Base-by-base conservation (phyloP, 2,888 invertebrate genomes). In the Ptychoptera contaminata region DNA sequence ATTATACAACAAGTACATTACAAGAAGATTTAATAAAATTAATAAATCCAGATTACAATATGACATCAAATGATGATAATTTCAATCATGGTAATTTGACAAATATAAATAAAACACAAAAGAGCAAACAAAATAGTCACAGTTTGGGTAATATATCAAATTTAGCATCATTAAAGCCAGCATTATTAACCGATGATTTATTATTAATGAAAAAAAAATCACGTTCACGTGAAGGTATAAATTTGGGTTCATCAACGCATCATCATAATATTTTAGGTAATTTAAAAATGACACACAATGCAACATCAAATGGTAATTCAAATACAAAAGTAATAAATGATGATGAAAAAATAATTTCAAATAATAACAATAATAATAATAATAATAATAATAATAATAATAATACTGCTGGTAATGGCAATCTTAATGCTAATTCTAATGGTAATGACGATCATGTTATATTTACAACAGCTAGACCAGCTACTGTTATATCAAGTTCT, bases 21-120 rank as follows among this genome's bases (percentile, higher is more conserved):
- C 81, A 90, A 68, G 88, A 91, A 61, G 91, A 92, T 59, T 67
- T 87, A 16, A 80, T 90, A 71, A 78, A 85, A 40, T 70, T 91
- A 23, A 91, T 91, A 56, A 84, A 85, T 64, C 87, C 86, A 0
- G 87, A 87, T 55, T 72, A 68, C 54, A 23, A 23, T 7, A 67
- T 69, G 45, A 66, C 69, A 47, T 39, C 48, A 8, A 50, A 47
- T 43, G 60, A 63, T 16, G 55, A 56, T 8, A 65, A 65, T 43
- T 50, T 49, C 12, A 44, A 48, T 38, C 46, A 48, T 47, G 49
- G 46, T 34, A 47, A 39, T 31, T 40, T 47, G 14, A 7, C 45
- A 16, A 43, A 51, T 42, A 42, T 43, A 30, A 46, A 42, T 12
- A 50, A 52, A 47, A 40, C 46, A 15, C 48, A 52, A 42, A 51